Percentiles rank a stretch among this genome's conserved stretches.
Conservation (phyloP, 2,888 invertebrate genomes). For the Cosmopolites sordidus region DNA sequence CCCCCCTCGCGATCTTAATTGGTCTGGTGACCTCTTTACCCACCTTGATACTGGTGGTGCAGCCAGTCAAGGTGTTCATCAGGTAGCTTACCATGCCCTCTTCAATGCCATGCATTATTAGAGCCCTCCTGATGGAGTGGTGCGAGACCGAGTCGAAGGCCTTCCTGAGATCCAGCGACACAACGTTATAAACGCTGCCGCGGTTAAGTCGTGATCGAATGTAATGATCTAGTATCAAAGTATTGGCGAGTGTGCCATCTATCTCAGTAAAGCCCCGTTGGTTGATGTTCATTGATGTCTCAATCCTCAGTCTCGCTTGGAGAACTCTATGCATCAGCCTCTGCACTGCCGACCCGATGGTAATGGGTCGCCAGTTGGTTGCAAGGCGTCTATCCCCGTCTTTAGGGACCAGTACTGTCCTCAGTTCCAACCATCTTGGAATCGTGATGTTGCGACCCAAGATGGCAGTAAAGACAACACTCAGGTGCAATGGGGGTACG, state of each 20-base stretch:
- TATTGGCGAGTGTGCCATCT: constrained; percentile 44
- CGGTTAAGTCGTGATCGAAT: neutral
- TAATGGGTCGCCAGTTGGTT: constrained; percentile 36
- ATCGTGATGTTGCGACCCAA: constrained; percentile 1
- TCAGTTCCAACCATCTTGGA: neutral
- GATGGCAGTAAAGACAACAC: neutral
- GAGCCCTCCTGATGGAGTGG: constrained; percentile 23
- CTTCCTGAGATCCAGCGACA: constrained; percentile 28
- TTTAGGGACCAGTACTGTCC: constrained; percentile 4
- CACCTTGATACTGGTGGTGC: constrained; percentile 19
- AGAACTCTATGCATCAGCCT: constrained; percentile 33
- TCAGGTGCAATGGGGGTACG: neutral
- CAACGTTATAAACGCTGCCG: constrained; percentile 8
- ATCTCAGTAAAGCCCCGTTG: constrained; percentile 37
- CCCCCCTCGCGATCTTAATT: constrained; percentile 34
- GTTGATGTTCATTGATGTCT: constrained; percentile 17
- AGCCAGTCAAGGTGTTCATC: neutral
- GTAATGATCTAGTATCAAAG: constrained; percentile 33
- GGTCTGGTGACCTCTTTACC: constrained; percentile 7
- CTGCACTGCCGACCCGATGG: constrained; percentile 33
- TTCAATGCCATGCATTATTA: constrained; percentile 17
- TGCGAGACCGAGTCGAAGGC: constrained; percentile 31
- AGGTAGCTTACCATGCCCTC: constrained; percentile 8
- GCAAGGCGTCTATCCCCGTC: constrained; percentile 8
- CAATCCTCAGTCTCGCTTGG: constrained; percentile 16